Conservation (phyloP, 2,797 vertebrate genomes). For the Thaleichthys pacificus region DNA sequence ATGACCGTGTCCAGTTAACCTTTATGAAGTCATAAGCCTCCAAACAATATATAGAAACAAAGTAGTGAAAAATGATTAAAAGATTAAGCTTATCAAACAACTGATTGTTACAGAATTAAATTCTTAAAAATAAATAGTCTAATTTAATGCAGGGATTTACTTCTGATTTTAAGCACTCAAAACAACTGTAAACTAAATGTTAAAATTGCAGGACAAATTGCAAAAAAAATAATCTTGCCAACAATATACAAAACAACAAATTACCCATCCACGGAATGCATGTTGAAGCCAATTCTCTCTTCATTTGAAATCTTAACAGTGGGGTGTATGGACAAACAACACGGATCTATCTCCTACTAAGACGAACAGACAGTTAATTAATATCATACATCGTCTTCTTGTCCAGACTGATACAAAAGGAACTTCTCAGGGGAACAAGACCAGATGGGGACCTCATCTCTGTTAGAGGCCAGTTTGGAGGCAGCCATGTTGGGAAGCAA, state of each 20-base stretch:
- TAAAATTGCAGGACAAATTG: background rate
- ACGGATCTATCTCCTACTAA: conserved; percentile 31
- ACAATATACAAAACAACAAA: background rate
- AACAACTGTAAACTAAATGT: background rate
- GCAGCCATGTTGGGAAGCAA: background rate
- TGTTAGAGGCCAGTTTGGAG: background rate
- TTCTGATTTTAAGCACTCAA: background rate
- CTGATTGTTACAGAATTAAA: background rate
- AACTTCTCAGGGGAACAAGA: background rate
- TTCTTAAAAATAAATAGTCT: conserved; percentile 50
- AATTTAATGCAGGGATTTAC: conserved; percentile 13
- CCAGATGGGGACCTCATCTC: background rate
- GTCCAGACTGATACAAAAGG: conserved; percentile 31
- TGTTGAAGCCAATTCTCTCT: conserved; percentile 6
- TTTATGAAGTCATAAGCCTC: background rate
- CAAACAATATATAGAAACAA: background rate
- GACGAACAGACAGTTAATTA: conserved; percentile 32
- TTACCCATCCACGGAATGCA: conserved; percentile 29
- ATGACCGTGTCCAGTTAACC: background rate
- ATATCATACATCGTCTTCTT: conserved; percentile 32
- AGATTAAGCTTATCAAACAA: conserved; percentile 35
- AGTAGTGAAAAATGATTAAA: conserved; percentile 2
- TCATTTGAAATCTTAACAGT: conserved; percentile 10
- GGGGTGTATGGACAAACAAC: conserved; percentile 23
- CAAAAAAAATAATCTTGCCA: conserved; percentile 2